A percentile compares a stretch with the other conserved stretches of the same genome.
Conservation (phyloP, 1,140 invertebrate species). For the Panonychus citri region DNA sequence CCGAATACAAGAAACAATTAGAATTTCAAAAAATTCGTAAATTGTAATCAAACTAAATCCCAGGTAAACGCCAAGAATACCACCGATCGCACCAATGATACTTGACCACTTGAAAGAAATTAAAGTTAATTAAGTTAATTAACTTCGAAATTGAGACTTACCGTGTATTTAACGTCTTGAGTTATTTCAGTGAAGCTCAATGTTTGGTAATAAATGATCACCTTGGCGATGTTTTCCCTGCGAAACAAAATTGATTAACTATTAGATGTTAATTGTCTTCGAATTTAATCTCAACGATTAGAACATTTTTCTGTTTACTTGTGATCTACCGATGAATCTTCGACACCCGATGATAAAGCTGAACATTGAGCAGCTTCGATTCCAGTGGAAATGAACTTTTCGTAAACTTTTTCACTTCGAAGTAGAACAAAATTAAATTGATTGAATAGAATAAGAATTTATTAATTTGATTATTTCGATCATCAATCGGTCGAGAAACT, state of each 20-base stretch:
- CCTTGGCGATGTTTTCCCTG: constrained; percentile 8
- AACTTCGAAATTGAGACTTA: not conserved
- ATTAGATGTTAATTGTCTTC: not conserved
- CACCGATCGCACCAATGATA: constrained; percentile 8
- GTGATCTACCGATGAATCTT: not conserved
- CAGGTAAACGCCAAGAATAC: constrained; percentile 9
- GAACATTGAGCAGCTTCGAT: constrained; percentile 10
- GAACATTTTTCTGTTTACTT: not conserved
- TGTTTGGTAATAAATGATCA: constrained; percentile 9
- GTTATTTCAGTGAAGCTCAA: constrained; percentile 8
- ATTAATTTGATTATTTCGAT: too few species aligned
- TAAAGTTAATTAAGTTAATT: too few species aligned
- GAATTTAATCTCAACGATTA: not conserved
- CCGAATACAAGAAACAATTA: not conserved
- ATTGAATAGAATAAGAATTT: not conserved
- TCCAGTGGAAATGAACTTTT: constrained; percentile 11
- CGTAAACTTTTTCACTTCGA: constrained; percentile 5
- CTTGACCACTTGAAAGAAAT: not conserved
- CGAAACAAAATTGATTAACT: not conserved
- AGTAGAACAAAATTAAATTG: not conserved
- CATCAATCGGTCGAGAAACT: not conserved
- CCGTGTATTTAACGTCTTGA: constrained; percentile 10
- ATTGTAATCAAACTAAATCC: constrained; percentile 8
- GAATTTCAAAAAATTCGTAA: constrained; percentile 8
- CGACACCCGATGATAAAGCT: constrained; percentile 2